phyloP scores from a whole-genome alignment of 2,797 vertebrate genomes.

The Sebastiscus albofasciatus region DNA sequence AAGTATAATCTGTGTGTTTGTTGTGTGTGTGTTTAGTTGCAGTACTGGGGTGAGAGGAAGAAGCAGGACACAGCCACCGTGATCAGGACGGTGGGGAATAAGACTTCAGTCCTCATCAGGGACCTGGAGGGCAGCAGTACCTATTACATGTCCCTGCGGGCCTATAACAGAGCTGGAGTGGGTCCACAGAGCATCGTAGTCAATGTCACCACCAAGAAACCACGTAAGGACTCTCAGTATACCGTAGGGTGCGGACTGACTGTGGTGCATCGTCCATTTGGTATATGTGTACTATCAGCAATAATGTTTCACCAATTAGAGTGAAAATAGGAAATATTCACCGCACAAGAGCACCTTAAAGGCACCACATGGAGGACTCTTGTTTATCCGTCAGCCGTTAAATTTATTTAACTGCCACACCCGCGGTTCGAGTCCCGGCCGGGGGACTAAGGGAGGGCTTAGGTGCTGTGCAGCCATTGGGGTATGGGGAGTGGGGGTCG shows the following conservation, averaged over 20 bases:
- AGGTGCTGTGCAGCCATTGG: too few species aligned
- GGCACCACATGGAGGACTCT: not conserved
- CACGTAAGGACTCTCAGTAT: constrained; percentile 84
- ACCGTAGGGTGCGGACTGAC: not conserved
- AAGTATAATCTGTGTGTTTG: constrained; percentile 17
- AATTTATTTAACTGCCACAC: not conserved
- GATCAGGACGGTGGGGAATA: constrained; percentile 88
- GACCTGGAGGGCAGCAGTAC: constrained; percentile 88
- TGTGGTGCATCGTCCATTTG: not conserved
- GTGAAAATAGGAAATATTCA: not conserved
- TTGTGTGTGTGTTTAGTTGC: constrained; percentile 80
- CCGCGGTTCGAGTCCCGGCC: too few species aligned
- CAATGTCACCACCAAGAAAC: constrained; percentile 94
- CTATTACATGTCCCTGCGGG: constrained; percentile 89
- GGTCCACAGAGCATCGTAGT: constrained; percentile 88
- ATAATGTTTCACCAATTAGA: not conserved
- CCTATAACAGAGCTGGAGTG: constrained; percentile 92
- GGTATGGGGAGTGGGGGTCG: too few species aligned
- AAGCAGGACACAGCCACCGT: constrained; percentile 88
- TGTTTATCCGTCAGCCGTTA: not conserved
- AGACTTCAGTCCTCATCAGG: constrained; percentile 85
- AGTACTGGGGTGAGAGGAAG: constrained; percentile 88
- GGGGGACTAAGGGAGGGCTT: too few species aligned
- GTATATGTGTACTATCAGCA: not conserved
- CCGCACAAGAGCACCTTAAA: not conserved